A percentile compares a stretch with the other conserved stretches of the same genome.
Evolutionary conservation across 2,797 vertebrate genomes (phyloP).

Genomic region (Alca torda): DNA sequence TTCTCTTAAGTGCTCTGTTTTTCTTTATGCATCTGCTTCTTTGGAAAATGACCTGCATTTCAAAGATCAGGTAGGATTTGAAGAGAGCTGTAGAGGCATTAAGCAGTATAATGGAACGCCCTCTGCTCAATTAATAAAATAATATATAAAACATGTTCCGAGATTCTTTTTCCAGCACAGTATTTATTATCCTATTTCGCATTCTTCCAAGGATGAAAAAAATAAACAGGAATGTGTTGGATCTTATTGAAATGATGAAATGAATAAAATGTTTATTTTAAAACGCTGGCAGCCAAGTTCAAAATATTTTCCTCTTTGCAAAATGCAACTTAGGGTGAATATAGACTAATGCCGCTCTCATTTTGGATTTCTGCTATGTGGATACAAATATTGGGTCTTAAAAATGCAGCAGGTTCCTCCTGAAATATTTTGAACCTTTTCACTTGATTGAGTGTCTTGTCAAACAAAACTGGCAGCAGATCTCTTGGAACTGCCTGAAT

Average conservation of each 20-base stretch:
- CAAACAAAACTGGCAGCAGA: conserved; percentile 81
- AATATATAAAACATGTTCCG: neutral
- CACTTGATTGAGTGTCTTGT: conserved; percentile 80
- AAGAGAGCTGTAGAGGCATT: conserved; percentile 13
- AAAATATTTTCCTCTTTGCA: conserved; percentile 50
- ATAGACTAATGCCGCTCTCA: conserved; percentile 51
- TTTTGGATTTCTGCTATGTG: conserved; percentile 69
- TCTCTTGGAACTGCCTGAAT: conserved; percentile 80
- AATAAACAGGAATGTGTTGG: neutral
- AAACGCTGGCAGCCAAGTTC: neutral
- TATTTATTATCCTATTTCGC: neutral
- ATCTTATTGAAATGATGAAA: conserved; percentile 39
- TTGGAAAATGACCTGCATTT: conserved; percentile 47
- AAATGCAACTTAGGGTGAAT: conserved; percentile 53
- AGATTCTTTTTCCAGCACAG: neutral
- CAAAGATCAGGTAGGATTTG: conserved; percentile 42
- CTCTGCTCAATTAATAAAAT: conserved; percentile 27
- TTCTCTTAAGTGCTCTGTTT: conserved; percentile 5
- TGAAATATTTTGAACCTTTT: conserved; percentile 78
- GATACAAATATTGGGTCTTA: conserved; percentile 66
- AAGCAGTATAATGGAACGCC: neutral
- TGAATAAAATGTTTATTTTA: conserved; percentile 30
- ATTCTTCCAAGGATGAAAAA: neutral
- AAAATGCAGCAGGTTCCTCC: conserved; percentile 70
- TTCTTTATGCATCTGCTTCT: conserved; percentile 36